These are phyloP conservation scores for Armadillidium nasatum DNA, from an alignment of 1,140 invertebrate genomes.

Conservation along the genomic window DNA sequence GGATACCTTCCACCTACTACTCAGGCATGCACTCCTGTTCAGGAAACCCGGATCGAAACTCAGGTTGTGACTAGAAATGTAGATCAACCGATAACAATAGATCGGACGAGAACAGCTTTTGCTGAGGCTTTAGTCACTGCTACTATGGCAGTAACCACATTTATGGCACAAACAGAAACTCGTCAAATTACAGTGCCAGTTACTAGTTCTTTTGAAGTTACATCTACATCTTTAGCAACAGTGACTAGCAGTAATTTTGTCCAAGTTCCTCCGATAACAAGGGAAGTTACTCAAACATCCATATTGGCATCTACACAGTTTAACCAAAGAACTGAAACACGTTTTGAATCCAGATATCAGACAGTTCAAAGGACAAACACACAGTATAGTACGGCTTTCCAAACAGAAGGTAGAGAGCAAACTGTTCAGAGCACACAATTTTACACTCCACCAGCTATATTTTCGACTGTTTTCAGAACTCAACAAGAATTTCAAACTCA, in stretches of 20 bases:
- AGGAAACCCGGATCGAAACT: conserved; percentile 26
- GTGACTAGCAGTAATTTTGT: conserved; percentile 17
- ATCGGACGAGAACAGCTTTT: conserved; percentile 25
- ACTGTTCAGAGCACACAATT: conserved; percentile 18
- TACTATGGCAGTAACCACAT: conserved; percentile 37
- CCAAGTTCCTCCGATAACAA: conserved; percentile 28
- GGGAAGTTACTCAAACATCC: conserved; percentile 25
- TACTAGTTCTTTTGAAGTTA: conserved; percentile 32
- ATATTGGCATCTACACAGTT: conserved; percentile 31
- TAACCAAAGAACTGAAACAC: conserved; percentile 30
- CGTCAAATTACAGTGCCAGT: conserved; percentile 34
- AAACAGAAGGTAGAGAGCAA: conserved; percentile 25
- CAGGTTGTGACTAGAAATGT: conserved; percentile 27
- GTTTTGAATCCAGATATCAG: conserved; percentile 10
- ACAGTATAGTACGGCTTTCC: background rate
- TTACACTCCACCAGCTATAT: conserved; percentile 13
- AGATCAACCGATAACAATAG: conserved; percentile 31
- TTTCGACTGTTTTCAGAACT: conserved; percentile 25
- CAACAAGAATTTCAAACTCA: conserved; percentile 25
- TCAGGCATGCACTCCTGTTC: conserved; percentile 22
- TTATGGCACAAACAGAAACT: conserved; percentile 35
- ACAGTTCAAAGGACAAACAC: conserved; percentile 13
- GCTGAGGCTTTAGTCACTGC: conserved; percentile 34
- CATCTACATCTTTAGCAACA: conserved; percentile 28
- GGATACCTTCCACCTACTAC: conserved; percentile 31